phyloP scores from a whole-genome alignment of 2,888 invertebrate genomes.

The Tetanocera ferruginea region DNA sequence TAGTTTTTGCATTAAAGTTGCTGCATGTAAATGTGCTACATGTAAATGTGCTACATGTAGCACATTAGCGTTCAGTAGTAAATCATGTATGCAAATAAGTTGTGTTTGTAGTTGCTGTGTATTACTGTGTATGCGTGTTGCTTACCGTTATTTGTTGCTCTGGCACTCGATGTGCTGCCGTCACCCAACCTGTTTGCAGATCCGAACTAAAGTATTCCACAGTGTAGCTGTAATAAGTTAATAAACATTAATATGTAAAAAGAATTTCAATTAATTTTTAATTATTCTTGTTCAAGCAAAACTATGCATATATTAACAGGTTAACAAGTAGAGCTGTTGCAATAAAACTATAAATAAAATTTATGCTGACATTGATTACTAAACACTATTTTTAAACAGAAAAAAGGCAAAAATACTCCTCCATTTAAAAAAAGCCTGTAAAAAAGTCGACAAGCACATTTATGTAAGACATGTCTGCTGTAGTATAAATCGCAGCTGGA shows the following conservation, averaged over 20 bases:
- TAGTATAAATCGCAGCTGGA: no score
- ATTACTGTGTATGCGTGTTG: conserved; percentile 13
- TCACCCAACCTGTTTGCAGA: conserved; percentile 83
- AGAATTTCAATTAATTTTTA: conserved; percentile 12
- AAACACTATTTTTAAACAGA: no score
- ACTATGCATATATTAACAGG: not conserved
- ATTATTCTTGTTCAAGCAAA: not conserved
- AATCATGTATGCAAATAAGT: conserved; percentile 31
- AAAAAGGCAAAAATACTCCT: no score
- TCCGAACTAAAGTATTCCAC: conserved; percentile 84
- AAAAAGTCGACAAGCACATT: no score
- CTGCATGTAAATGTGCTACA: conserved; percentile 39
- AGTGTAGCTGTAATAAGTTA: conserved; percentile 75
- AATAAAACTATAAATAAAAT: not conserved
- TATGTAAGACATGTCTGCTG: no score
- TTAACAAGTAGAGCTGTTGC: not conserved
- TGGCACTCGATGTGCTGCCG: conserved; percentile 78
- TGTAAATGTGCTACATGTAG: conserved; percentile 43
- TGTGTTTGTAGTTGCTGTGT: not conserved
- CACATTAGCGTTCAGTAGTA: conserved; percentile 8
- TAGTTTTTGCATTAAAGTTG: conserved; percentile 43
- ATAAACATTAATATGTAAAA: not conserved
- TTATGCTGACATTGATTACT: no score
- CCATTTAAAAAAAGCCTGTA: no score
- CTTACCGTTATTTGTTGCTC: conserved; percentile 79